These are phyloP conservation scores for Odontesthes bonariensis DNA, from an alignment of 2,113 vertebrate species.

Conservation along the genomic window DNA sequence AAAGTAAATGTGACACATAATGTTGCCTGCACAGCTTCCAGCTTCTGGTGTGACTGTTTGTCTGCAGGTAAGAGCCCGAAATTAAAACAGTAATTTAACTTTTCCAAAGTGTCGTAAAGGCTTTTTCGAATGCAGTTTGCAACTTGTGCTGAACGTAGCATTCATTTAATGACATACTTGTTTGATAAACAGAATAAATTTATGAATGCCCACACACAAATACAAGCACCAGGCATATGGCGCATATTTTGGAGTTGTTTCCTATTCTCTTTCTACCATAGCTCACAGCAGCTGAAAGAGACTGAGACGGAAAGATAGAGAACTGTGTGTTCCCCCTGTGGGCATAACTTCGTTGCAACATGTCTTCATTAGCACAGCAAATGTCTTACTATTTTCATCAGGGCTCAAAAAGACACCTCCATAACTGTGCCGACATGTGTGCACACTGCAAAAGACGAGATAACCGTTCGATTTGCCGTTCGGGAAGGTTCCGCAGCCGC, in stretches of 20 bases:
- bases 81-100: background rate
- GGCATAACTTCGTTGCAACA: constrained; percentile 70
- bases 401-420: constrained; percentile 40
- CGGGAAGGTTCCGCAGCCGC: constrained; percentile 17
- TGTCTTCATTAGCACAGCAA: constrained; percentile 74
- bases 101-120: constrained; percentile 15
- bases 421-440: constrained; percentile 32
- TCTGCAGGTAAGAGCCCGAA: background rate
- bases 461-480: constrained; percentile 42
- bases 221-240: constrained; percentile 61
- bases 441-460: constrained; percentile 32
- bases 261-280: constrained; percentile 77
- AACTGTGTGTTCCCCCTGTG: constrained; percentile 67
- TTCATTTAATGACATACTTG: constrained; percentile 26
- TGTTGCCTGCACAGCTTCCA: background rate
- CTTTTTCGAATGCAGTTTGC: constrained; percentile 16
- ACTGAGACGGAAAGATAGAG: constrained; percentile 52
- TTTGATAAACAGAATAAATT: constrained; percentile 64
- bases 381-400: constrained; percentile 75
- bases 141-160: constrained; percentile 42
- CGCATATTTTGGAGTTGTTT: constrained; percentile 66
- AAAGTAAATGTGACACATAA: background rate
- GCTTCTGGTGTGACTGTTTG: background rate
- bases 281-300: constrained; percentile 69
- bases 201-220: constrained; percentile 36